These are phyloP conservation scores for Coelopa pilipes DNA, from an alignment of 2,888 invertebrate genomes.

Conservation along the genomic window DNA sequence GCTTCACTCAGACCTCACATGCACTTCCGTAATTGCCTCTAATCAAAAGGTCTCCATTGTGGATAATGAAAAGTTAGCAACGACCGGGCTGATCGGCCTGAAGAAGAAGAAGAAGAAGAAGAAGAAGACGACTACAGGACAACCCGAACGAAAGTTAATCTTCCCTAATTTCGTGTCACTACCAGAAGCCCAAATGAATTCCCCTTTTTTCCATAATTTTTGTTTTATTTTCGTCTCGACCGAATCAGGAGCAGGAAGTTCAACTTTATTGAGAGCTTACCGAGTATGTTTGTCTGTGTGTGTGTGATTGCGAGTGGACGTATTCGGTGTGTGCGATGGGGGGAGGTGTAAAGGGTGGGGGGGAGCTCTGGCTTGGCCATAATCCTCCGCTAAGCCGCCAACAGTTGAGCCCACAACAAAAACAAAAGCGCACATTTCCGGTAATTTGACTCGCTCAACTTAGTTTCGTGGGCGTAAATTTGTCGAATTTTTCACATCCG, in stretches of 20 bases:
- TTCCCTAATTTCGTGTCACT: constrained; percentile 3
- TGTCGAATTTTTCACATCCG: background rate
- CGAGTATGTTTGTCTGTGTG: too few relatives aligned
- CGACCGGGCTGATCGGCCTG: background rate
- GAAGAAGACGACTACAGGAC: background rate
- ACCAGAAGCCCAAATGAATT: background rate
- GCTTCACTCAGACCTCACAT: background rate
- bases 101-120: background rate
- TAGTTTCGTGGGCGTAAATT: constrained; percentile 4
- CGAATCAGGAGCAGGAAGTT: background rate
- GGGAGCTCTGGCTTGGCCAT: too few relatives aligned
- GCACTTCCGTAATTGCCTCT: background rate
- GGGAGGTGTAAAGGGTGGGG: too few relatives aligned
- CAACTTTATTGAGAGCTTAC: constrained; percentile 2
- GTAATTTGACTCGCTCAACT: constrained; percentile 6
- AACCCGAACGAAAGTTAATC: constrained; percentile 1
- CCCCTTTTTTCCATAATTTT: background rate
- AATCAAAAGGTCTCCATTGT: background rate
- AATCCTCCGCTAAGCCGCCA: too few relatives aligned
- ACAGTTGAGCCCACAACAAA: constrained; percentile 5
- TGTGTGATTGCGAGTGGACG: background rate
- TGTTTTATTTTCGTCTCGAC: background rate
- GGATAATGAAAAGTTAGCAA: background rate
- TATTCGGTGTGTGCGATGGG: background rate
- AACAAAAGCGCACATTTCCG: background rate